These are phyloP conservation scores for Popillia japonica DNA, from an alignment of 1,140 invertebrate species.

Conservation along the genomic window DNA sequence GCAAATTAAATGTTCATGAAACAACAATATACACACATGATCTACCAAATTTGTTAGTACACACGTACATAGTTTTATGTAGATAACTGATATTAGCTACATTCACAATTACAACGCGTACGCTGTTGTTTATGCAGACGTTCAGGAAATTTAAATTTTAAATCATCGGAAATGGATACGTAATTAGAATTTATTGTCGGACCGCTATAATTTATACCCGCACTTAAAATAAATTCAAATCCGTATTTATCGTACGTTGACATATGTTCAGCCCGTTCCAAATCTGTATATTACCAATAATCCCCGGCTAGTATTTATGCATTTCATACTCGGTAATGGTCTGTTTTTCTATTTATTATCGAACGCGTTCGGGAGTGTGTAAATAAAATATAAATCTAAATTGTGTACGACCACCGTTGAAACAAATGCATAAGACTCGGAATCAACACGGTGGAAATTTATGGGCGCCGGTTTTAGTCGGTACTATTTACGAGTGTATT, in stretches of 20 bases:
- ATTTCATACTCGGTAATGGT: neutral
- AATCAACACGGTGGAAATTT: neutral
- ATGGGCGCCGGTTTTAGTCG: neutral
- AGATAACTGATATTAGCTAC: neutral
- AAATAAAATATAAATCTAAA: conserved; percentile 1
- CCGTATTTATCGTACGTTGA: neutral
- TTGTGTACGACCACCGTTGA: neutral
- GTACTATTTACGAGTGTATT: neutral
- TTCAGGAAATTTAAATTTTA: conserved; percentile 23
- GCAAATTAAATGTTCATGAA: too few species aligned
- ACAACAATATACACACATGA: too few species aligned
- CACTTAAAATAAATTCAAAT: conserved; percentile 30
- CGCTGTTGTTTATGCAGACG: neutral
- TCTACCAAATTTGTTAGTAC: neutral
- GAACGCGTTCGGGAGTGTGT: neutral
- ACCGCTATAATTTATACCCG: neutral
- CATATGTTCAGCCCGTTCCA: neutral
- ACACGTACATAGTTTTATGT: too few species aligned
- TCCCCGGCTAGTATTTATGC: neutral
- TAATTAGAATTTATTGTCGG: conserved; percentile 27
- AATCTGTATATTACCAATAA: conserved; percentile 11
- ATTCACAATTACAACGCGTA: neutral
- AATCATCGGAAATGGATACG: conserved; percentile 26
- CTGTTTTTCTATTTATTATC: neutral
- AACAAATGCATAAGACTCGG: neutral